These are phyloP conservation scores for Bos javanicus DNA, from an alignment of 2,113 vertebrate genomes.

Conservation along the genomic window DNA sequence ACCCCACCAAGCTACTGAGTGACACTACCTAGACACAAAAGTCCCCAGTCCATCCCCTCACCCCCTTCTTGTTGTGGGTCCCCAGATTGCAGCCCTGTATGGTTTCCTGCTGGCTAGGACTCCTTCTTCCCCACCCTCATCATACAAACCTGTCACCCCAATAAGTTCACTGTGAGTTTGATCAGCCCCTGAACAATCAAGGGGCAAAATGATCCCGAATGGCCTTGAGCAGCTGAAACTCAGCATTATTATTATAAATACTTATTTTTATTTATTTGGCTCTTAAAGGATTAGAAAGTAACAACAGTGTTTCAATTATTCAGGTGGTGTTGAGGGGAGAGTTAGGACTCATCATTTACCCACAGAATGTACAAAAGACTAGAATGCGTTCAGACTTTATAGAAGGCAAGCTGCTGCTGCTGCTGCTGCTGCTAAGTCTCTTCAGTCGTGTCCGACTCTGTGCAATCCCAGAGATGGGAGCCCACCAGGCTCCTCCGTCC, in stretches of 20 bases:
- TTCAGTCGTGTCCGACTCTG: no score
- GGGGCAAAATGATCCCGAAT: not conserved
- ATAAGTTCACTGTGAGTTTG: not conserved
- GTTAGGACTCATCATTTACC: not conserved
- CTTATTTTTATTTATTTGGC: no score
- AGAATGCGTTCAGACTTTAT: not conserved
- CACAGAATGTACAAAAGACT: not conserved
- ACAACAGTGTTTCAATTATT: not conserved
- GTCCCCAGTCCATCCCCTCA: not conserved
- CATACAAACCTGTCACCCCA: not conserved
- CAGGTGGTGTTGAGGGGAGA: not conserved
- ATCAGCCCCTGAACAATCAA: not conserved
- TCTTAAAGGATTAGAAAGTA: not conserved
- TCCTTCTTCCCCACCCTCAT: not conserved
- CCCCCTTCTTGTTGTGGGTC: not conserved
- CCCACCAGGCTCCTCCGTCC: no score
- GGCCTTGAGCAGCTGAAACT: not conserved
- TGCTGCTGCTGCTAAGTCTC: no score
- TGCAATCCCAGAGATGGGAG: no score
- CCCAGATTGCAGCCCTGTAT: not conserved
- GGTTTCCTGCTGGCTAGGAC: not conserved
- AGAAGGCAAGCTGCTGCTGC: not conserved
- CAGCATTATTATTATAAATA: no score
- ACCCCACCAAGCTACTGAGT: not conserved
- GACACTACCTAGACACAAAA: not conserved